Base-by-base conservation (phyloP, 2,797 vertebrate genomes). In the Fistularia commersonii region DNA sequence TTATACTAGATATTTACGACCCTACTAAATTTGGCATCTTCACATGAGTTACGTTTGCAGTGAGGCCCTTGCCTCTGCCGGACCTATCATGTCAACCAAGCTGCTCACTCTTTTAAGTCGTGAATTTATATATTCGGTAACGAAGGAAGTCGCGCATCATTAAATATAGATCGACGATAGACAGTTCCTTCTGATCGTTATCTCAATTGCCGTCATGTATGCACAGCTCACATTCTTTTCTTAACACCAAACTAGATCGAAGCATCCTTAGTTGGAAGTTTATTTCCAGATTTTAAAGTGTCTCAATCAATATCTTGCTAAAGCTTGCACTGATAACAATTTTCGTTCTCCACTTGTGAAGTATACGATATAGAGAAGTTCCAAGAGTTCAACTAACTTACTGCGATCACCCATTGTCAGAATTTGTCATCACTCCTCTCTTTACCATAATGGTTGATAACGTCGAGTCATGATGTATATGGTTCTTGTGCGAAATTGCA, bases 11-110 rank as follows among this genome's bases (percentile, higher is more conserved):
- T 11, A 12, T 12, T 41, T 11, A 41, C 39, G 39, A 23, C 23
- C 23, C 23, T 4, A 23, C 23, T 23, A 4, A 23, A 11, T 10
- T 41, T 41, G 11, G 11, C 8, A 11, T 11, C 11, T 41, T 10
- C 8, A 11, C 12, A 11, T 41, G 6, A 11, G 13, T 11, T 41
- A 41, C 10, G 54, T 13, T 52, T 52, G 58, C 12, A 69, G 32
- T 45, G 33, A 82, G 82, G 85, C 83, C 84, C 48, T 15, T 33
- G 69, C 48, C 66, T 14, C 48, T 58, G 70, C 61, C 31, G 72
- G 72, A 67, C 77, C 81, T 56, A 59, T 60, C 39, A 41, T 64
- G 41, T 62, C 41, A 65, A 61, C 35, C 36, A 41, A 66, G 45
- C 59, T 55, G 39, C 14, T 8, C 23, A 49, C 40, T 32, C 15